A percentile compares a stretch with the other conserved stretches of the same genome.
phyloP scores from a whole-genome alignment of 2,113 vertebrate genomes.

The Strix uralensis region DNA sequence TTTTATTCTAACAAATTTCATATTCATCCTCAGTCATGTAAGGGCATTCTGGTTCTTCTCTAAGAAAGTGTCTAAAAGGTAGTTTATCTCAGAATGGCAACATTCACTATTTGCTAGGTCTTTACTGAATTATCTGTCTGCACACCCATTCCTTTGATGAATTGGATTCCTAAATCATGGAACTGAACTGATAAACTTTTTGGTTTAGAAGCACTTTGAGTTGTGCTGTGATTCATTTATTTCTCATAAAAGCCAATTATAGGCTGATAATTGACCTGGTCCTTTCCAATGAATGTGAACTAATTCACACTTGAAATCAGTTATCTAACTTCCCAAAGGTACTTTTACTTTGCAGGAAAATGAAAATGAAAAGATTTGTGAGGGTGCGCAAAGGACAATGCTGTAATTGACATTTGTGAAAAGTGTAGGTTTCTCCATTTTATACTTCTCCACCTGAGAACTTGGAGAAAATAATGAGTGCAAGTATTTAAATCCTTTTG shows the following conservation, averaged over 20 bases:
- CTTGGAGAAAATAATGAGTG: not conserved
- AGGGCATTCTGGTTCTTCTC: not conserved
- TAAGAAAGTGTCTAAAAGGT: not conserved
- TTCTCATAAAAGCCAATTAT: not conserved
- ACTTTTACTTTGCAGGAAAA: not conserved
- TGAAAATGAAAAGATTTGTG: not conserved
- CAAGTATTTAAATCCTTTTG: not conserved
- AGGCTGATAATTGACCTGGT: not conserved
- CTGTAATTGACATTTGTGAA: not conserved
- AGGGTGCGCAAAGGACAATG: not conserved
- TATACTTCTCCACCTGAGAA: not conserved
- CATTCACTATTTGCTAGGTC: not conserved
- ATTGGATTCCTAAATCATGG: not conserved
- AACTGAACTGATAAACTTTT: not conserved
- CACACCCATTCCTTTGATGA: not conserved
- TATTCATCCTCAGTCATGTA: not conserved
- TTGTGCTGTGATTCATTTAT: not conserved
- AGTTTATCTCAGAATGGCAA: not conserved
- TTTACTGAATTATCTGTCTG: not conserved
- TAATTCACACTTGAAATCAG: not conserved
- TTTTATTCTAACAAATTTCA: not conserved
- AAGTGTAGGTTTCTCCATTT: not conserved
- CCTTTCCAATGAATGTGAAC: not conserved
- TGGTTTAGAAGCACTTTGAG: not conserved
- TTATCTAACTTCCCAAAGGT: not conserved